Percentiles rank a stretch among this genome's conserved stretches.
These are phyloP conservation scores for Rhopalosiphum padi DNA, from an alignment of 1,140 invertebrate genomes.

Conservation along the genomic window DNA sequence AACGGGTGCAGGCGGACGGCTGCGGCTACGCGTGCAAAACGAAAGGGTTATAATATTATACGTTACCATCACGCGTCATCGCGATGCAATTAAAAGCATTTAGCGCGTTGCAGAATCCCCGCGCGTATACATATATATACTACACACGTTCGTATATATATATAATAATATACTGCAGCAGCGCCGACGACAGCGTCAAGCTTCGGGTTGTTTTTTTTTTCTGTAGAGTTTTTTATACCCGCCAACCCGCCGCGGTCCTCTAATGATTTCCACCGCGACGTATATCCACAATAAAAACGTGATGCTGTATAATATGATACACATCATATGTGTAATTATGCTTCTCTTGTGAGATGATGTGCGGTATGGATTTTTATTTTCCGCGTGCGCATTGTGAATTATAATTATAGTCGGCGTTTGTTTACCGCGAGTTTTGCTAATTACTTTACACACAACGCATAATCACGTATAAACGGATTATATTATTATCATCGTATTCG, in stretches of 20 bases:
- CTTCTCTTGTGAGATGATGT: background rate
- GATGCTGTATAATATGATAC: background rate
- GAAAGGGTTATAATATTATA: constrained; percentile 3
- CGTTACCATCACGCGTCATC: background rate
- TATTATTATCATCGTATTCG: background rate
- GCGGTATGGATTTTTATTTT: background rate
- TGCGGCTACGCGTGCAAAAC: background rate
- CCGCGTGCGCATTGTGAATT: background rate
- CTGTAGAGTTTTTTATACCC: background rate
- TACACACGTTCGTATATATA: background rate
- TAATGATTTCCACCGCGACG: background rate
- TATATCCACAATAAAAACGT: background rate
- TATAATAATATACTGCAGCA: background rate
- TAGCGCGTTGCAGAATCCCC: background rate
- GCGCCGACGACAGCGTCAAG: background rate
- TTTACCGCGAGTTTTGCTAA: background rate
- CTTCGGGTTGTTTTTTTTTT: background rate
- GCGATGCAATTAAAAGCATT: constrained; percentile 13
- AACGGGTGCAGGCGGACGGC: background rate
- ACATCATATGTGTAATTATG: background rate
- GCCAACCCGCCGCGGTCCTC: background rate
- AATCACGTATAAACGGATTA: constrained; percentile 15
- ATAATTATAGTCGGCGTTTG: background rate
- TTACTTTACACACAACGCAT: constrained; percentile 4
- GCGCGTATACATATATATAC: no score